Conservation (phyloP, 2,797 vertebrate species). For the Aldrovandia affinis region DNA sequence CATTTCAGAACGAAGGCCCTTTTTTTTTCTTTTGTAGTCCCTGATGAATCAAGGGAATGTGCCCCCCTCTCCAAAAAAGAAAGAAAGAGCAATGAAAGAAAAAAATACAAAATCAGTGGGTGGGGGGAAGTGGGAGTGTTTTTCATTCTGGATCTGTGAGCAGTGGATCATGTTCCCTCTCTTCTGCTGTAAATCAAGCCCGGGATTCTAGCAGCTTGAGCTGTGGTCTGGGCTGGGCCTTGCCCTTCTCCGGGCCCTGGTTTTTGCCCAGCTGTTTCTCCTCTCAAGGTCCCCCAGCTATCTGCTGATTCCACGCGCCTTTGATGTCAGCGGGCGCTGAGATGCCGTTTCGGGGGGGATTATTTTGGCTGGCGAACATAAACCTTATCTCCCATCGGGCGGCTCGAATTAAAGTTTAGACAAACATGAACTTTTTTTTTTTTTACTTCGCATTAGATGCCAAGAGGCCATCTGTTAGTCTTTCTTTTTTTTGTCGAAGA, state of each 20-base stretch:
- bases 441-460: background rate
- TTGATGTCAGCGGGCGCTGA: background rate
- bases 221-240: background rate
- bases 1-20: too few relatives aligned
- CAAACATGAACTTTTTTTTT: background rate
- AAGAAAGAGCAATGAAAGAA: background rate
- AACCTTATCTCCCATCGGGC: constrained; percentile 18
- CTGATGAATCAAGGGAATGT: too few relatives aligned
- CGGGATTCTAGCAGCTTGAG: background rate
- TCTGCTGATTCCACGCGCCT: background rate
- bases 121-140: background rate
- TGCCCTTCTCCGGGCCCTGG: background rate
- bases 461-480: constrained; percentile 14
- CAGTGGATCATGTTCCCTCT: background rate
- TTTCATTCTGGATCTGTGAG: constrained; percentile 2
- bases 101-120: background rate
- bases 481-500: constrained; percentile 36
- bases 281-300: background rate
- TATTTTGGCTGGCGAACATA: constrained; percentile 6
- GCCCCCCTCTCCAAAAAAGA: too few relatives aligned
- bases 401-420: constrained; percentile 23
- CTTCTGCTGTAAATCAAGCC: background rate
- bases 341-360: background rate
- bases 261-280: background rate
- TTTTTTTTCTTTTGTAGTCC: too few relatives aligned